These are phyloP conservation scores for Achatina immaculata DNA, from an alignment of 1,140 invertebrate genomes.

Conservation along the genomic window DNA sequence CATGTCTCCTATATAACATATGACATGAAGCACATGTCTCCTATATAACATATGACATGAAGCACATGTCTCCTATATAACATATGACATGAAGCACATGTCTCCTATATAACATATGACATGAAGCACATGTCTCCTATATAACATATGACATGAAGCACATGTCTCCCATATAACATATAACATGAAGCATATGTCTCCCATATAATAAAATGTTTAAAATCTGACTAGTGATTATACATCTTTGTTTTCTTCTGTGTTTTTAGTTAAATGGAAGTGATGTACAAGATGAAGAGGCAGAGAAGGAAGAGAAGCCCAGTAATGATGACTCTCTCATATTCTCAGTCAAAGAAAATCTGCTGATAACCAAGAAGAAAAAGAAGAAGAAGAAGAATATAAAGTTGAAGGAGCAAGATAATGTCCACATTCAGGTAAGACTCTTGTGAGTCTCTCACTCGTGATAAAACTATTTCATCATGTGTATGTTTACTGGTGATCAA, in stretches of 20 bases:
- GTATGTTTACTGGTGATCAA: neutral
- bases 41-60: too few relatives aligned
- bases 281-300: conserved; percentile 73
- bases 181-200: too few relatives aligned
- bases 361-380: conserved; percentile 59
- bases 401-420: conserved; percentile 75
- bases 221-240: too few relatives aligned
- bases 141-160: too few relatives aligned
- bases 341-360: conserved; percentile 45
- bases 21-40: too few relatives aligned
- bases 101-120: too few relatives aligned
- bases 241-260: neutral
- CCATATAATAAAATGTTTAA: too few relatives aligned
- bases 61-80: too few relatives aligned
- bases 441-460: conserved; percentile 28
- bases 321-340: conserved; percentile 73
- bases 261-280: conserved; percentile 75
- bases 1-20: too few relatives aligned
- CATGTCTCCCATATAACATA: too few relatives aligned
- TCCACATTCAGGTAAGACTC: conserved; percentile 74
- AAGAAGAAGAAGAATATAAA: conserved; percentile 75
- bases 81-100: too few relatives aligned
- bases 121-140: too few relatives aligned
- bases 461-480: neutral
- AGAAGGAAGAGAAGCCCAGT: conserved; percentile 68